Evolutionary conservation across 2,888 invertebrate species (phyloP).

Genomic region (Diabrotica balteata): DNA sequence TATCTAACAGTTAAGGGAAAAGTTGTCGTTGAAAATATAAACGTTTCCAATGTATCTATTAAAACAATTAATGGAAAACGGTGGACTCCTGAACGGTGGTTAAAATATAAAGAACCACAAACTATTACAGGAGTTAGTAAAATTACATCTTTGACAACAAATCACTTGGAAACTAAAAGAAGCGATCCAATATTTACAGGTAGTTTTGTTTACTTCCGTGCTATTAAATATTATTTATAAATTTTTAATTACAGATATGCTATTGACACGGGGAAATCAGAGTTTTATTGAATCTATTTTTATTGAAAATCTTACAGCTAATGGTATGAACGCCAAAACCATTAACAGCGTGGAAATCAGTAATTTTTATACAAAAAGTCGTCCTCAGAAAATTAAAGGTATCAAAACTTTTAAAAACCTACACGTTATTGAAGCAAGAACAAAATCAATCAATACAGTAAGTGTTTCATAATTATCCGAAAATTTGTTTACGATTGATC

Average conservation of each 20-base stretch:
- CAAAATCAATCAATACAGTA: constrained; percentile 43
- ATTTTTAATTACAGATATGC: constrained; percentile 37
- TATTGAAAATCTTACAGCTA: constrained; percentile 43
- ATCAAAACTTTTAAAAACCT: constrained; percentile 48
- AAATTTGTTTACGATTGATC: no score
- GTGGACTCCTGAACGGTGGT: constrained; percentile 50
- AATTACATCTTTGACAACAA: constrained; percentile 37
- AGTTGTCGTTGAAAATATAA: constrained; percentile 37
- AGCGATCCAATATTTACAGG: constrained; percentile 43
- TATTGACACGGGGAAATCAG: constrained; percentile 41
- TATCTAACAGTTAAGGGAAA: constrained; percentile 41
- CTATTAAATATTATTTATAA: no score
- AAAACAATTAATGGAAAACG: constrained; percentile 43
- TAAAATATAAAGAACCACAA: constrained; percentile 48
- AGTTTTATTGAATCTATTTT: constrained; percentile 35
- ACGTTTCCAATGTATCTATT: constrained; percentile 41
- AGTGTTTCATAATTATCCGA: constrained; percentile 2
- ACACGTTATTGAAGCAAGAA: constrained; percentile 31
- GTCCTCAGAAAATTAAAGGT: constrained; percentile 43
- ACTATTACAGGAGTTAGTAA: constrained; percentile 46
- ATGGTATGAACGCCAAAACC: constrained; percentile 37
- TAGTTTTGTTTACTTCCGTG: constrained; percentile 28
- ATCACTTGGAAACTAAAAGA: constrained; percentile 38
- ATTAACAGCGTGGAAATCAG: constrained; percentile 49
- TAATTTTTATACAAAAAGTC: constrained; percentile 47